phyloP scores from a whole-genome alignment of 2,888 invertebrate genomes.

The Chalcis sispes region DNA sequence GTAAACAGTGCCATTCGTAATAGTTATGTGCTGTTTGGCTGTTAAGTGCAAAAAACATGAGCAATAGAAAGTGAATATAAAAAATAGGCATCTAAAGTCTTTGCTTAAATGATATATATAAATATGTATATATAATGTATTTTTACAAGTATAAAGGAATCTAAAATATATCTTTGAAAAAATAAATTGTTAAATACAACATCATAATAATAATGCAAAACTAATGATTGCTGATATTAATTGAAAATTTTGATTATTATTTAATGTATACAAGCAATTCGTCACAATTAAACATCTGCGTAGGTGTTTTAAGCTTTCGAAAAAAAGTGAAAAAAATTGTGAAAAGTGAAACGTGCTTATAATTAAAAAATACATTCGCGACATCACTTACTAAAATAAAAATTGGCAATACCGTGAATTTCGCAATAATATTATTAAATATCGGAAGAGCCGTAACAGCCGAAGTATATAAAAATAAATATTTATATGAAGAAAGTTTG shows the following conservation, averaged over 20 bases:
- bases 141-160: neutral
- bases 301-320: slow-evolving; percentile 49
- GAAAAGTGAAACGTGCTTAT: slow-evolving; percentile 50
- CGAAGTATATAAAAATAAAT: slow-evolving; percentile 48
- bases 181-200: slow-evolving; percentile 27
- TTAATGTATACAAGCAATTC: slow-evolving; percentile 25
- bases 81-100: slow-evolving; percentile 21
- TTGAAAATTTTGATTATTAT: slow-evolving; percentile 13
- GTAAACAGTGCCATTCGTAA: slow-evolving; percentile 75
- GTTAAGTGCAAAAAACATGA: slow-evolving; percentile 68
- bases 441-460: slow-evolving; percentile 57
- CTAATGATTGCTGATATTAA: slow-evolving; percentile 3
- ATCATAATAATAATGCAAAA: slow-evolving; percentile 24
- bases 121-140: neutral
- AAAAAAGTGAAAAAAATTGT: slow-evolving; percentile 46
- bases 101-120: neutral
- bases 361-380: slow-evolving; percentile 39
- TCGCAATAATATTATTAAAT: slow-evolving; percentile 49
- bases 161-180: neutral
- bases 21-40: slow-evolving; percentile 74
- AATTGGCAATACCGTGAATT: slow-evolving; percentile 52
- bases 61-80: slow-evolving; percentile 50
- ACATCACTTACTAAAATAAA: slow-evolving; percentile 46
- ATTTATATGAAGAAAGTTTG: slow-evolving; percentile 36
- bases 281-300: slow-evolving; percentile 43